phyloP scores from a whole-genome alignment of 2,888 invertebrate genomes.

The Noctua fimbriata region DNA sequence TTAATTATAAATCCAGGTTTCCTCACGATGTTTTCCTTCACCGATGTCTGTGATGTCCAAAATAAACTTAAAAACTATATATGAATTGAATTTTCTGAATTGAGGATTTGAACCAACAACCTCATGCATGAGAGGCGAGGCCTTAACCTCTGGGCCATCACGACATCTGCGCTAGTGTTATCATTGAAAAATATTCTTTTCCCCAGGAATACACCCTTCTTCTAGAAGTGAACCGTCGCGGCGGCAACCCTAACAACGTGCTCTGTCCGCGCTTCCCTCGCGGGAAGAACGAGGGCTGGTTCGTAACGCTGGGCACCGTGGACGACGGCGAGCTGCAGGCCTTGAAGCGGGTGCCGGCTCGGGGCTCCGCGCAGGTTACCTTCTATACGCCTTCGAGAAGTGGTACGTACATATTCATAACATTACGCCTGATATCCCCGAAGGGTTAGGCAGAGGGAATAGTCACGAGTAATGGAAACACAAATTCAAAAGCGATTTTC shows the following conservation, averaged over 20 bases:
- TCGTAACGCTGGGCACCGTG: slow-evolving; percentile 95
- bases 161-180: too few relatives aligned
- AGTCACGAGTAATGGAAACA: too few relatives aligned
- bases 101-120: too few relatives aligned
- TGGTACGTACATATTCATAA: slow-evolving; percentile 70
- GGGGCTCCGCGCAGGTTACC: slow-evolving; percentile 81
- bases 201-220: slow-evolving; percentile 92
- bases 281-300: slow-evolving; percentile 99
- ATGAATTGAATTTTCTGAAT: too few relatives aligned
- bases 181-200: neutral
- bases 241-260: slow-evolving; percentile 91
- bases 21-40: too few relatives aligned
- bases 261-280: slow-evolving; percentile 96
- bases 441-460: too few relatives aligned
- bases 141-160: too few relatives aligned
- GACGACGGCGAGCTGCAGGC: slow-evolving; percentile 94
- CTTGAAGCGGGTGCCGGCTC: slow-evolving; percentile 93
- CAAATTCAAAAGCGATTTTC: too few relatives aligned
- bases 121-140: too few relatives aligned
- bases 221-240: slow-evolving; percentile 89
- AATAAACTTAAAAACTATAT: too few relatives aligned
- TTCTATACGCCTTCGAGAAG: slow-evolving; percentile 79
- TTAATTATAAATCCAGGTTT: too few relatives aligned
- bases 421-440: neutral
- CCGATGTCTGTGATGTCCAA: too few relatives aligned